Percentiles rank a stretch among this genome's conserved stretches.
Evolutionary conservation across 2,888 invertebrate genomes (phyloP).

Genomic region (Andrena camellia): DNA sequence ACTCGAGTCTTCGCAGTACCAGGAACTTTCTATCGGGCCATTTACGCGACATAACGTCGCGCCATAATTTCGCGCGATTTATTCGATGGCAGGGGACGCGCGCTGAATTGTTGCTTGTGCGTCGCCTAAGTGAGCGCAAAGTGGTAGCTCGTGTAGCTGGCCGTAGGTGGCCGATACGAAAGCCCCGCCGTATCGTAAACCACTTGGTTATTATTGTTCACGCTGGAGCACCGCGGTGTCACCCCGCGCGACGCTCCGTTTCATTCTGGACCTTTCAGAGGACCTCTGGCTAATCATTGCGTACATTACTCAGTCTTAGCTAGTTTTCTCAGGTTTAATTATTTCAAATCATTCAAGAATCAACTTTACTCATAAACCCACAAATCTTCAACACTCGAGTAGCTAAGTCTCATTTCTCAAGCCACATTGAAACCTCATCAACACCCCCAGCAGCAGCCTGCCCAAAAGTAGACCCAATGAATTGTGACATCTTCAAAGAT

Average conservation of each 20-base stretch:
- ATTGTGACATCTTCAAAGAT: slow-evolving; percentile 26
- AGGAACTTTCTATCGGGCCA: slow-evolving; percentile 58
- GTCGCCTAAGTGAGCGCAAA: slow-evolving; percentile 83
- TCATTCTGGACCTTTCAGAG: neutral
- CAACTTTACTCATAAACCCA: no score
- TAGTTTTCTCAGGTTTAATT: no score
- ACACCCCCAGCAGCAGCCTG: neutral
- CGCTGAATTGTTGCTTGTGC: slow-evolving; percentile 78
- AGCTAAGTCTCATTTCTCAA: neutral
- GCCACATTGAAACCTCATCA: slow-evolving; percentile 31
- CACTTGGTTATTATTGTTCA: slow-evolving; percentile 70
- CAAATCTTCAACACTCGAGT: neutral
- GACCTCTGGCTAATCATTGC: neutral
- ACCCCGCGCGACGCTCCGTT: slow-evolving; percentile 13
- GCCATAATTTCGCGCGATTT: slow-evolving; percentile 71
- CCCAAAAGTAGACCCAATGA: slow-evolving; percentile 5
- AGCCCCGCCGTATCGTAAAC: slow-evolving; percentile 65
- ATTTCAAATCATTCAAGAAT: no score
- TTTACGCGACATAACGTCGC: slow-evolving; percentile 63
- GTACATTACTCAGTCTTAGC: no score
- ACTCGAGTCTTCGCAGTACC: neutral
- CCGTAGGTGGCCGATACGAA: slow-evolving; percentile 80
- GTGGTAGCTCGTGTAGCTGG: slow-evolving; percentile 81
- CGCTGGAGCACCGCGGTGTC: slow-evolving; percentile 36
- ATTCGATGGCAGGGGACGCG: slow-evolving; percentile 67